These are phyloP conservation scores for Seriola rivoliana DNA, from an alignment of 2,113 vertebrate species.

Conservation along the genomic window DNA sequence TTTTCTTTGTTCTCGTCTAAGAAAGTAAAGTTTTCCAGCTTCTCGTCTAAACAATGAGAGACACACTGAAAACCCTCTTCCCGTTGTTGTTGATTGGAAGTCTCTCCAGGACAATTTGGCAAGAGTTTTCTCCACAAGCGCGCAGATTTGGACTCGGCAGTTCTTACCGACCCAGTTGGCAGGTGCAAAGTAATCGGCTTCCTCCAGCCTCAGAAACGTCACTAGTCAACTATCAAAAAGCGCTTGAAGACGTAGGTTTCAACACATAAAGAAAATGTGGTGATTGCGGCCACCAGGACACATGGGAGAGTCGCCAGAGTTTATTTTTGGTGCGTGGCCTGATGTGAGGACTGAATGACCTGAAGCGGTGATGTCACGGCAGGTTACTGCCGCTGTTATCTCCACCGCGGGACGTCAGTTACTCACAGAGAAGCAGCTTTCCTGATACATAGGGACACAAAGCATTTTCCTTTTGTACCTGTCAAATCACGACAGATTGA, in stretches of 20 bases:
- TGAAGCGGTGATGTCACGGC: background rate
- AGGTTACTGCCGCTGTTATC: background rate
- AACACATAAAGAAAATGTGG: no score
- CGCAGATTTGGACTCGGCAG: background rate
- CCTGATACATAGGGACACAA: rapidly evolving
- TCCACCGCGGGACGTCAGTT: background rate
- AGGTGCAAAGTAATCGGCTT: background rate
- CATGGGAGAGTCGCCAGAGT: no score
- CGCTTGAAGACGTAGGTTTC: no score
- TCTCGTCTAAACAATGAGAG: background rate
- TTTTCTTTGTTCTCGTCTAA: background rate
- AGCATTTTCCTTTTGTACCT: background rate
- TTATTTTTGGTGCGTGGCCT: background rate
- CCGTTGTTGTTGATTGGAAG: background rate
- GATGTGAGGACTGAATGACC: background rate
- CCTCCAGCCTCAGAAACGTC: background rate
- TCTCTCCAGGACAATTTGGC: background rate
- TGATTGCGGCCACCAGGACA: background rate
- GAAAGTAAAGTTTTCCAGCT: background rate
- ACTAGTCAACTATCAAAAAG: no score
- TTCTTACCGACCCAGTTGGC: background rate
- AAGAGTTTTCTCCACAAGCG: background rate
- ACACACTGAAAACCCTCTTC: no score
- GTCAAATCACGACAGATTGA: background rate
- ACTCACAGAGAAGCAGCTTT: background rate